phyloP scores from a whole-genome alignment of 1,140 invertebrate species.

The Asbolus verrucosus region DNA sequence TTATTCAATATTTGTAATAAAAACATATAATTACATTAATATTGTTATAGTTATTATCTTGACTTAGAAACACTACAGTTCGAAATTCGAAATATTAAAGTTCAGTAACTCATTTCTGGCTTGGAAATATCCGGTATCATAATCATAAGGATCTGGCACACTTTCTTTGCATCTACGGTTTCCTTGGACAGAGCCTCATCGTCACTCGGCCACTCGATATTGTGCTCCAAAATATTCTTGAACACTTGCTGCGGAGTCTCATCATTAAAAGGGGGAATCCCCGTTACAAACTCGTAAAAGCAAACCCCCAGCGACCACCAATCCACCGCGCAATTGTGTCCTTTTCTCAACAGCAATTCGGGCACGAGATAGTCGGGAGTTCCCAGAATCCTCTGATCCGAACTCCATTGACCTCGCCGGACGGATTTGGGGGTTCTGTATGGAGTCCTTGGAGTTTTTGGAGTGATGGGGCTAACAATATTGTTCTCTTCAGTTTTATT shows the following conservation, averaged over 20 bases:
- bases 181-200: conserved; percentile 83
- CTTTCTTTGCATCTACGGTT: conserved; percentile 77
- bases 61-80: conserved; percentile 67
- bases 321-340: conserved; percentile 89
- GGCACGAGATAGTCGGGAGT: conserved; percentile 97
- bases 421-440: conserved; percentile 92
- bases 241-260: conserved; percentile 93
- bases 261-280: conserved; percentile 95
- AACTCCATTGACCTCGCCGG: conserved; percentile 72
- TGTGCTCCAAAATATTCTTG: conserved; percentile 89
- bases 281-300: conserved; percentile 95
- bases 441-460: conserved; percentile 75
- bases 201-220: conserved; percentile 90
- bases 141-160: conserved; percentile 87
- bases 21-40: too few relatives aligned
- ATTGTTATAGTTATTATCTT: too few relatives aligned
- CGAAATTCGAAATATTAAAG: conserved; percentile 84
- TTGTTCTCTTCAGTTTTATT: conserved; percentile 36
- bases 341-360: conserved; percentile 83
- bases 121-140: conserved; percentile 95
- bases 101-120: conserved; percentile 87
- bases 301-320: conserved; percentile 98
- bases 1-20: too few relatives aligned
- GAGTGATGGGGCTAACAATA: conserved; percentile 62
- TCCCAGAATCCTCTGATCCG: conserved; percentile 86